phyloP scores from a whole-genome alignment of 2,113 vertebrate species.

The Malaclemys terrapin region DNA sequence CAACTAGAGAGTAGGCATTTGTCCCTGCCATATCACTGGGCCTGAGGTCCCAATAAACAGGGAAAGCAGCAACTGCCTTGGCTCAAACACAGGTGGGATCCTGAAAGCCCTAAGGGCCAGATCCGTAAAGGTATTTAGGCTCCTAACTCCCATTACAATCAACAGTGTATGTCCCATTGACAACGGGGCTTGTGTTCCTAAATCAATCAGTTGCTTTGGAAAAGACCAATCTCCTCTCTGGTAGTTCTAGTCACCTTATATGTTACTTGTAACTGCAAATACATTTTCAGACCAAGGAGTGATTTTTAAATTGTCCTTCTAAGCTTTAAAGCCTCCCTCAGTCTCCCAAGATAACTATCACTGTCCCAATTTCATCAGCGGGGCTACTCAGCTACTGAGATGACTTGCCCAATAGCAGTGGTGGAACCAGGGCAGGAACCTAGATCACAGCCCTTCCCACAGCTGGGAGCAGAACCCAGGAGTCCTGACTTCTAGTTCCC shows the following conservation, averaged over 20 bases:
- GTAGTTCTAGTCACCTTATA: background rate
- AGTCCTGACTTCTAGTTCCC: background rate
- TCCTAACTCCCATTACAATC: background rate
- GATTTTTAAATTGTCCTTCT: background rate
- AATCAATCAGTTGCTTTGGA: background rate
- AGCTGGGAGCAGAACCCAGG: background rate
- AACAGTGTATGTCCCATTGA: background rate
- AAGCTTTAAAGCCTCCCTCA: background rate
- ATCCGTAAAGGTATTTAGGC: background rate
- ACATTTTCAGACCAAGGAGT: background rate
- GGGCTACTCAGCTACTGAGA: background rate
- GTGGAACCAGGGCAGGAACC: background rate
- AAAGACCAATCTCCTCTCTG: background rate
- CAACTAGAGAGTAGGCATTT: background rate
- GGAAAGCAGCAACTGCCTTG: background rate
- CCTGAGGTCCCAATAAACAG: background rate
- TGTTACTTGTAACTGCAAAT: background rate
- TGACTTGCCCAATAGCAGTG: background rate
- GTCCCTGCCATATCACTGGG: background rate
- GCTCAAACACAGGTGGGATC: background rate
- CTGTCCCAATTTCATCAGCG: background rate
- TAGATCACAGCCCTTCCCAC: background rate
- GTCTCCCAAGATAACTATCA: background rate
- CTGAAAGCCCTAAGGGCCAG: background rate
- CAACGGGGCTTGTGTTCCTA: background rate